phyloP scores from a whole-genome alignment of 1,140 invertebrate species.

The Pachypsylla venusta region DNA sequence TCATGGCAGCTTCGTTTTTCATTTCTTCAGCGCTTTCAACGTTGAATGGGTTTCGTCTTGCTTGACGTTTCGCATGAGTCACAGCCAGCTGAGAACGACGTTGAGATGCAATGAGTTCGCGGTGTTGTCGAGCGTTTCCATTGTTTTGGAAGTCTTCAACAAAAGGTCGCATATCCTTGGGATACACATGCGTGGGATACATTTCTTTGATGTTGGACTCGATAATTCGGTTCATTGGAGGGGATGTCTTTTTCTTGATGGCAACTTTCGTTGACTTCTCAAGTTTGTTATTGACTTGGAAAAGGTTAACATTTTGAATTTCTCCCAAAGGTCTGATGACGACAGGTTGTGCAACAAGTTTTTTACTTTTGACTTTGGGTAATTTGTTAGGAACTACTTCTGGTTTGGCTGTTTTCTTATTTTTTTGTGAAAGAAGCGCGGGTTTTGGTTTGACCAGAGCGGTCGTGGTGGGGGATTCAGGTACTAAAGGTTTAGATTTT shows the following conservation, averaged over 20 bases:
- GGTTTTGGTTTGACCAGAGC: background rate
- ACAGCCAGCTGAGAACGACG: background rate
- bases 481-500: background rate
- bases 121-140: background rate
- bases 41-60: background rate
- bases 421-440: background rate
- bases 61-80: background rate
- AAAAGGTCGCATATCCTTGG: conserved; percentile 3
- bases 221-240: conserved; percentile 1
- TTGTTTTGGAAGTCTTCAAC: conserved; percentile 3
- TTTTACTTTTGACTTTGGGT: conserved; percentile 5
- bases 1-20: conserved; percentile 5
- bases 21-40: background rate
- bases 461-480: background rate
- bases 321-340: background rate
- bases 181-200: conserved; percentile 2
- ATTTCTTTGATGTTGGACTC: conserved; percentile 7
- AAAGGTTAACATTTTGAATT: background rate
- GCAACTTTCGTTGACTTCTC: background rate
- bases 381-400: conserved; percentile 7
- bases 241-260: background rate
- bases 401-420: background rate
- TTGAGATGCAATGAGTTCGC: background rate
- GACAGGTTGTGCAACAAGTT: background rate
- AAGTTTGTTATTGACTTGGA: background rate